Conservation (phyloP, 2,888 invertebrate species). For the Alloplasta piceator region DNA sequence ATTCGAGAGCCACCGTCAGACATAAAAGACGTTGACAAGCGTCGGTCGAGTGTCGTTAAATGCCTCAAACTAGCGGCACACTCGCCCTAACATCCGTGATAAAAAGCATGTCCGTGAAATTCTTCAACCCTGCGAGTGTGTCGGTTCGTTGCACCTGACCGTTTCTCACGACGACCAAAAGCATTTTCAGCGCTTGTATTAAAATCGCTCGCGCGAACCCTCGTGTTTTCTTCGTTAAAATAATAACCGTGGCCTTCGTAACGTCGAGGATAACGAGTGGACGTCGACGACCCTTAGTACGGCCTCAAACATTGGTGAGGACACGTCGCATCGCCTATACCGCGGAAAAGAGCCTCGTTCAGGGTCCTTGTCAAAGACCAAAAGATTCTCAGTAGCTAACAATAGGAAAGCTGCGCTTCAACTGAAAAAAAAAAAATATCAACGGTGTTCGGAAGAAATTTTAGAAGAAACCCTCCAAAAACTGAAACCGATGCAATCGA, state of each 20-base stretch:
- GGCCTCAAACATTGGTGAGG: neutral
- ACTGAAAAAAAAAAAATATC: neutral
- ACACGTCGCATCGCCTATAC: slow-evolving; percentile 43
- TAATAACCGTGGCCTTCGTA: slow-evolving; percentile 72
- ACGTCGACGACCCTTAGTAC: slow-evolving; percentile 33
- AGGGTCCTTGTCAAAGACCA: slow-evolving; percentile 33
- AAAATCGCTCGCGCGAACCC: slow-evolving; percentile 69
- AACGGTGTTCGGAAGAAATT: neutral
- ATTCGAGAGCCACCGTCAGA: slow-evolving; percentile 40
- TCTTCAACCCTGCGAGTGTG: slow-evolving; percentile 7
- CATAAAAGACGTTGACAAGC: slow-evolving; percentile 53
- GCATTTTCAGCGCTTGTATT: slow-evolving; percentile 76
- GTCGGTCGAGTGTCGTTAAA: slow-evolving; percentile 41
- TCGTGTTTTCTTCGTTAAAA: slow-evolving; percentile 72
- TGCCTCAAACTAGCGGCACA: slow-evolving; percentile 45
- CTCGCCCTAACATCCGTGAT: slow-evolving; percentile 10
- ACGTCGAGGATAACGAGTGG: slow-evolving; percentile 29
- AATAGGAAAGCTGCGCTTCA: neutral
- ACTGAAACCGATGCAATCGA: no score
- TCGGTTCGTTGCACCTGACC: slow-evolving; percentile 76
- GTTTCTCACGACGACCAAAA: slow-evolving; percentile 76
- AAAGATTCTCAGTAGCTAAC: slow-evolving; percentile 21
- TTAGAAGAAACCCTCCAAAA: neutral
- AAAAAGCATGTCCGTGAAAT: neutral
- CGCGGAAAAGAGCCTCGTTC: slow-evolving; percentile 36